Base-by-base conservation (phyloP, 35 echinoderm and acorn worm genomes). In the Chiridota heheva region DNA sequence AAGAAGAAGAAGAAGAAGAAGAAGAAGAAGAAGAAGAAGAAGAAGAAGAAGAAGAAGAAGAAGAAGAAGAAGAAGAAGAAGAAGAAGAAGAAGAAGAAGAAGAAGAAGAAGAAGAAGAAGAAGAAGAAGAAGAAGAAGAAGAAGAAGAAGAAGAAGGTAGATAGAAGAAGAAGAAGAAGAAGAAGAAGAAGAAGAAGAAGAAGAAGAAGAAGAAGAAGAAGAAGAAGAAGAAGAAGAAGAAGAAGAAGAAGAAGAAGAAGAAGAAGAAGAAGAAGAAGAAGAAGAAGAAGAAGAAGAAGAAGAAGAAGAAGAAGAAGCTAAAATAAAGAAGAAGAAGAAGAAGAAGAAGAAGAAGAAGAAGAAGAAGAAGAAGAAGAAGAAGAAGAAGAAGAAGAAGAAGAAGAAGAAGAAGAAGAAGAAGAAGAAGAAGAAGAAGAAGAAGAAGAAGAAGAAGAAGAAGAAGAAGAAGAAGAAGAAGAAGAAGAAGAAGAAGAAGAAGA, bases 81-180 rank as follows among this genome's bases (percentile, higher is more conserved):
- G 61, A 65, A 65, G 10, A 65, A 65, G 28, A 65, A 65, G 10
- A 65, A 65, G 10, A 65, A 65, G 61, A 65, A 65, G 61, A 65
- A 31, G 33, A 65, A 31, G 33, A 12, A 31, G 26, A 31, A 65
- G 33, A 7, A 65, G 33, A 27, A 13, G 33, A 27, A 29, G 33
- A 27, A 10, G 33, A 27, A 31, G 7, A 65, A 27, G 33, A 65
- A 31, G 33, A 65, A 7, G 26, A 7, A 29, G 26, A 31, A 13
- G 33, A 24, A 27, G 26, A 65, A 27, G 7, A 65, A 65, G 61
- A 65, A 65, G 61, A 65, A 13, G 7, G 28, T 65, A n/a, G n/a
- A n/a, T n/a, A n/a, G 61, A 29, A 65, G 28, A 65, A 13, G 61
- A 65, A 65, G 61, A 29, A 65, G 61, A 65, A 65, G 61, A 65